Base-by-base conservation (phyloP, 2,113 vertebrate genomes). In the Oreotrochilus melanogaster region DNA sequence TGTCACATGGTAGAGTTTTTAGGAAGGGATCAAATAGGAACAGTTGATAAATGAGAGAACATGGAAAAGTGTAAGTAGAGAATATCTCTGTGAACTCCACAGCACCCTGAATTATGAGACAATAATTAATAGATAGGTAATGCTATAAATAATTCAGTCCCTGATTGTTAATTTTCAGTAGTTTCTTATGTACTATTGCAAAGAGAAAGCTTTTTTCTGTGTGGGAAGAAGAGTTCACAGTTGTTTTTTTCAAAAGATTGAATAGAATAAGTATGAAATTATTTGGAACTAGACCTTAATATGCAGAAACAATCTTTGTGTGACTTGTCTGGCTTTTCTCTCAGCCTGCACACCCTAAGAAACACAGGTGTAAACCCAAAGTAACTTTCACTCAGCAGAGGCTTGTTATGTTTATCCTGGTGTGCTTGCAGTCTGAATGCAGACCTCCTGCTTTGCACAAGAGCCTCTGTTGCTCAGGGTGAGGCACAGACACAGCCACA, bases 351-450 rank as follows among this genome's bases (percentile, higher is more conserved):
- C 30, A 24, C 3, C 17, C 11, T 10, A 50, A 71, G 28, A 8
- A 33, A 8, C 13, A 39, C 5, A 22, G 25, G 18, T 7, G 18
- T 83, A 66, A 78, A 67, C 7, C 11, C 22, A 56, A 5, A 54
- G 13, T 35, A 48, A n/a, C 7, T 82, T 61, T 15, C 14, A 15
- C 19, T 54, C 18, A 16, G 14, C 31, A 13, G 10, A 50, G 21
- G 16, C 2, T 3, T 1, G 0, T 21, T 43, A 18, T 31, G 35
- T 18, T 71, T 50, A 62, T 3, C 11, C 6, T 27, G 35, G 22
- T 43, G 10, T 5, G 9, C 39, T 37, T 33, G 10, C 28, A 10
- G 7, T 31, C 4, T 17, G 37, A 30, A 57, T 0, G 24, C 18
- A 67, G 18, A 30, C 16, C 39, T 80, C 65, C 31, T 16, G 9